Evolutionary conservation across 2,888 invertebrate species (phyloP), one percentile per base, ranked within the genome.

Genomic region (Metopia argyrocephala): DNA sequence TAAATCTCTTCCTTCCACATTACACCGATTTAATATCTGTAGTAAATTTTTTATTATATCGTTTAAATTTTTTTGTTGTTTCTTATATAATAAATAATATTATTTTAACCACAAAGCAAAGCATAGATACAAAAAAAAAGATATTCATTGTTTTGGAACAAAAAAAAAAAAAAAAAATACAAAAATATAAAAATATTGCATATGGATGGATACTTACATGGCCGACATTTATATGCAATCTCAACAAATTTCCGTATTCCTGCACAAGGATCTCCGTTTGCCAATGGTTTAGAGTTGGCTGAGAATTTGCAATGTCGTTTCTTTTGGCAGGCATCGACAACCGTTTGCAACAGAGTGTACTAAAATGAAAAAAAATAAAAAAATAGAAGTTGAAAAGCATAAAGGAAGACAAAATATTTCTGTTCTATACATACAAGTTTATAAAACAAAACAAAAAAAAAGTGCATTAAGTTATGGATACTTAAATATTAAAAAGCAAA

Each of bases 141-240:
- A 20, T 38, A 27, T 64, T 57, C 56, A 38, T 65, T 74, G 48
- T 50, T 48, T 74, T 9, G 31, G n/a, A 5, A 5, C 12, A 56
- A 62, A 45, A 64, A 54, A 52, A 25, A 54, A 27, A 7, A 57
- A 27, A 18, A 25, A n/a, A n/a, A n/a, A n/a, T n/a, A n/a, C n/a
- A n/a, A n/a, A n/a, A n/a, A n/a, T n/a, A n/a, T n/a, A n/a, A n/a
- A n/a, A n/a, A n/a, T n/a, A n/a, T n/a, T n/a, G n/a, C n/a, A n/a
- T n/a, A n/a, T n/a, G n/a, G 27, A 64, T 38, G 57, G 57, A 84
- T 87, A 95, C 96, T 96, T 92, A 98, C 98, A 96, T 88, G 98
- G 98, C 91, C 96, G 94, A 92, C 98, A 98, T 92, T 98, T 98
- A 92, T 97, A 98, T 86, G 96, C 96, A 84, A 98, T 96, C 92